Evolutionary conservation across 1,140 invertebrate species (phyloP).

Genomic region (Nasonia longicornis): DNA sequence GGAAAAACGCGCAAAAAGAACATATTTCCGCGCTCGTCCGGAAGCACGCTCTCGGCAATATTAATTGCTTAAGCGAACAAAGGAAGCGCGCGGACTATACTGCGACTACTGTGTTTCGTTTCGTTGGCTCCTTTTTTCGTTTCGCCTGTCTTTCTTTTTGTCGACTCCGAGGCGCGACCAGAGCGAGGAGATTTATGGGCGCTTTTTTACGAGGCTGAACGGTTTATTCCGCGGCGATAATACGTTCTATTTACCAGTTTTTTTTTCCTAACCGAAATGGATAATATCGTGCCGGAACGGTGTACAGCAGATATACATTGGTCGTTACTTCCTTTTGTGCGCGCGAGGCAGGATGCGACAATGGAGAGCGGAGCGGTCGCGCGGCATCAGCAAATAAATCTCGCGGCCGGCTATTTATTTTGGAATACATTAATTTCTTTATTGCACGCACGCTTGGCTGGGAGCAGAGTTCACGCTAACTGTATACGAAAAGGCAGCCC

Average conservation of each 20-base stretch:
- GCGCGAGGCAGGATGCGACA: not conserved
- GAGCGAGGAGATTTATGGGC: conserved; percentile 22
- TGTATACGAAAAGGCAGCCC: not conserved
- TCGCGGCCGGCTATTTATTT: not conserved
- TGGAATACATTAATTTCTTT: not conserved
- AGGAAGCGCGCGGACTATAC: conserved; percentile 27
- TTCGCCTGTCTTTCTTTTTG: conserved; percentile 29
- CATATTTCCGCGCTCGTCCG: conserved; percentile 21
- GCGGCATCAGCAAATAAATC: not conserved
- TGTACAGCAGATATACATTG: not conserved
- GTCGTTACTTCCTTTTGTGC: not conserved
- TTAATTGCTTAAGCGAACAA: conserved; percentile 40
- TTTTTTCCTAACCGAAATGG: not conserved
- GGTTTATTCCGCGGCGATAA: conserved; percentile 32
- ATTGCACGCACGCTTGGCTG: not conserved
- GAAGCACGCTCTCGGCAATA: conserved; percentile 40
- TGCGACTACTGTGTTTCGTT: not conserved
- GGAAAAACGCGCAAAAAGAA: conserved; percentile 6
- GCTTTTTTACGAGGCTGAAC: conserved; percentile 37
- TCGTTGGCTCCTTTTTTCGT: not conserved
- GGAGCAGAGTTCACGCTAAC: not conserved
- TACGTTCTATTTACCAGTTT: conserved; percentile 33
- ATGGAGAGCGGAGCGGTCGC: not conserved
- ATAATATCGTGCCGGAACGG: conserved; percentile 16
- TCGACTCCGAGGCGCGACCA: not conserved